These are phyloP conservation scores for Oryctes rhinoceros DNA, from an alignment of 1,140 invertebrate genomes.

Conservation along the genomic window DNA sequence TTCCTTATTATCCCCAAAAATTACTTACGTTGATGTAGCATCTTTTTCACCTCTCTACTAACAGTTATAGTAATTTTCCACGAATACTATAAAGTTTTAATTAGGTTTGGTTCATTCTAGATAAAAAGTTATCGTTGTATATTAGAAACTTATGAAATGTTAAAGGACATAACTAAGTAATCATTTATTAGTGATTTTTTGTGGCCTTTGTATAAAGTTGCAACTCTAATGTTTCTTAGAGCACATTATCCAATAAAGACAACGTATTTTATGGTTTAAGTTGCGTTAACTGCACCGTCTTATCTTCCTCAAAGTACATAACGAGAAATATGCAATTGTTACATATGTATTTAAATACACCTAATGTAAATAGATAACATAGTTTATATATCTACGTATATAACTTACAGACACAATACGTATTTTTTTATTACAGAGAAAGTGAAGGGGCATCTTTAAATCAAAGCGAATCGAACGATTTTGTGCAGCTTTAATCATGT, in stretches of 20 bases:
- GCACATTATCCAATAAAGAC: background rate
- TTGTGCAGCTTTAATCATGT: constrained; percentile 44
- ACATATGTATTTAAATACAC: constrained; percentile 24
- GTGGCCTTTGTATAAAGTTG: background rate
- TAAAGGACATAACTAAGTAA: too few species aligned
- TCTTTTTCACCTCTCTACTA: too few species aligned
- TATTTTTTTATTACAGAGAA: constrained; percentile 25
- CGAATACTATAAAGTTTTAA: too few species aligned
- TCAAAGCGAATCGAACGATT: background rate
- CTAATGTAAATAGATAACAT: background rate
- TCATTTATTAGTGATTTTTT: background rate
- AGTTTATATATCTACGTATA: background rate
- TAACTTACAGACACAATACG: background rate
- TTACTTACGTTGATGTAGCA: too few species aligned
- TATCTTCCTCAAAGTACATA: constrained; percentile 9
- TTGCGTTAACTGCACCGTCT: background rate
- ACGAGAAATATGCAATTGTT: constrained; percentile 14
- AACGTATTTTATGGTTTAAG: background rate
- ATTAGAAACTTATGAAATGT: too few species aligned
- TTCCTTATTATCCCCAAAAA: too few species aligned
- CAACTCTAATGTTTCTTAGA: background rate
- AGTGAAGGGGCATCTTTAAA: background rate
- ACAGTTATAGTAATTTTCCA: too few species aligned
- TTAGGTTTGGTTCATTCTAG: too few species aligned
- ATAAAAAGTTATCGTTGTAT: too few species aligned